These are phyloP conservation scores for Morus bassanus DNA, from an alignment of 2,797 vertebrate genomes.

Conservation along the genomic window DNA sequence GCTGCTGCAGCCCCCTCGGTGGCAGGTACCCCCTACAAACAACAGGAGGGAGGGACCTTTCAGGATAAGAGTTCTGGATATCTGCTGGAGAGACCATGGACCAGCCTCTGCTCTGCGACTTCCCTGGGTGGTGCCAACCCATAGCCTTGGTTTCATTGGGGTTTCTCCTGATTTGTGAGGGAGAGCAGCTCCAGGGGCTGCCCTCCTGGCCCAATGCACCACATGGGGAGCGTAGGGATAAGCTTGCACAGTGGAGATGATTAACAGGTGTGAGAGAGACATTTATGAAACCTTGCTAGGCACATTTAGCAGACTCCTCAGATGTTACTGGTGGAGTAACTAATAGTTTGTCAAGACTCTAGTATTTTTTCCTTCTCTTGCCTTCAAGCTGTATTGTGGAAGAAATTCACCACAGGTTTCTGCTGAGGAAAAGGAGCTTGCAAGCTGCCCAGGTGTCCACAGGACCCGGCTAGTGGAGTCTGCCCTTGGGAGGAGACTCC, in stretches of 20 bases:
- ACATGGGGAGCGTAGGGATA: not conserved
- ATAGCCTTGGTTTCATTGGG: not conserved
- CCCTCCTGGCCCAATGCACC: not conserved
- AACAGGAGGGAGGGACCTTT: not conserved
- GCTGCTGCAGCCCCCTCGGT: not conserved
- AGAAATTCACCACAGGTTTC: not conserved
- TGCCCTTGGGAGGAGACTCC: not conserved
- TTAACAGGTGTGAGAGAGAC: not conserved
- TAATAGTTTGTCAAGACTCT: not conserved
- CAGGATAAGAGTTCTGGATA: not conserved
- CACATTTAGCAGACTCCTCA: not conserved
- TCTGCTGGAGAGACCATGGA: not conserved
- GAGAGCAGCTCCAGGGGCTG: rapidly evolving
- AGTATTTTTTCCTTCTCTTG: not conserved
- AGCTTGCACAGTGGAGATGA: not conserved
- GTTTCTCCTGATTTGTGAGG: not conserved
- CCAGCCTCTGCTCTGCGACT: not conserved
- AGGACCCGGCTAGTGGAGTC: not conserved
- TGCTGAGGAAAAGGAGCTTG: not conserved
- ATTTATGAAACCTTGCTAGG: not conserved
- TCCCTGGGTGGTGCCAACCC: not conserved
- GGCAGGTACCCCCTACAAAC: constrained; percentile 44
- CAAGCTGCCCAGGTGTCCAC: not conserved
- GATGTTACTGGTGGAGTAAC: not conserved
- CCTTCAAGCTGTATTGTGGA: not conserved